Conservation (phyloP, 2,888 invertebrate genomes). For the Mesorhabditis spiculigera region DNA sequence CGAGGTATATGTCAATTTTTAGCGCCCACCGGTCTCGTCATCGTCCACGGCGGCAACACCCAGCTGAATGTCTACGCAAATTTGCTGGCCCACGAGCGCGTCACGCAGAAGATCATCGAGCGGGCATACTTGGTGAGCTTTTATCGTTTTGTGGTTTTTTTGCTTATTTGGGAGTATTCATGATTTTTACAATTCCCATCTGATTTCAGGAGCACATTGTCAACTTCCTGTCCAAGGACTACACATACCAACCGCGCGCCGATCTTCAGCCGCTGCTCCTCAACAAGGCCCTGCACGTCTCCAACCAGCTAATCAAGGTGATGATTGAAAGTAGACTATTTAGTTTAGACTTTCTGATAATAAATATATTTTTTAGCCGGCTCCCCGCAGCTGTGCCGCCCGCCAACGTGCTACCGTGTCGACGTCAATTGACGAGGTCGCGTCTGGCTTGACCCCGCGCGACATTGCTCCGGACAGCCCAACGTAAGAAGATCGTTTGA, state of each 20-base stretch:
- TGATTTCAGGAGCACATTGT: conserved; percentile 37
- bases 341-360: not conserved
- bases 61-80: conserved; percentile 33
- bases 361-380: not conserved
- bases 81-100: conserved; percentile 27
- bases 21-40: conserved; percentile 38
- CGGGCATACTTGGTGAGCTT: conserved; percentile 33
- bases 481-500: too few species aligned
- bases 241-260: conserved; percentile 15
- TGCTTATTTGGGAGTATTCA: not conserved
- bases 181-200: not conserved
- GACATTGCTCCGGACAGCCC: too few species aligned
- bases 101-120: conserved; percentile 38
- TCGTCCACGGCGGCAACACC: conserved; percentile 39
- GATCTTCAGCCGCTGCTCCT: conserved; percentile 22
- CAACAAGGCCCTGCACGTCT: conserved; percentile 26
- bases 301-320: conserved; percentile 17
- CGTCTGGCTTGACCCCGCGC: too few species aligned
- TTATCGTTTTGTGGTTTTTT: not conserved
- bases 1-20: conserved; percentile 7
- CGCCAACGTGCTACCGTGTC: not conserved
- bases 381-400: not conserved
- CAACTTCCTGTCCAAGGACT: conserved; percentile 35
- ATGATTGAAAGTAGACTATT: not conserved
- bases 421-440: not conserved